Evolutionary conservation across 2,797 vertebrate species (phyloP).

Genomic region (Telmatherina bonti): DNA sequence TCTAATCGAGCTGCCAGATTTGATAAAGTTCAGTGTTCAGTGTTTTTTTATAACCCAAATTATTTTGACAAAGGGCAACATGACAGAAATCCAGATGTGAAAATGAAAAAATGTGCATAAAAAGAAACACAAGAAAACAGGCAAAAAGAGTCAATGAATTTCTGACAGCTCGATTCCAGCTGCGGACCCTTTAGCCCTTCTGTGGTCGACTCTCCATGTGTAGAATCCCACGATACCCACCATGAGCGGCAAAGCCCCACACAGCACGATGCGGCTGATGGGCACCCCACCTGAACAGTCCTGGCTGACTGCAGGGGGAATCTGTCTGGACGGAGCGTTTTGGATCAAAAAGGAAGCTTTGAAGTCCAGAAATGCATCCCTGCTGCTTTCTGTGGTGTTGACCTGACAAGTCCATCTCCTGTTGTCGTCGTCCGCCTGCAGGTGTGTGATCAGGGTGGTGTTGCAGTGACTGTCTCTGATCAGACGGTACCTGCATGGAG

Average conservation of each 20-base stretch:
- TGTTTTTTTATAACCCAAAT: no score
- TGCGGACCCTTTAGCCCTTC: slow-evolving; percentile 1
- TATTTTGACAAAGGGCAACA: no score
- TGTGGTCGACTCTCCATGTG: slow-evolving; percentile 6
- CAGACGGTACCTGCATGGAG: slow-evolving; percentile 23
- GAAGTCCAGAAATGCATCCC: slow-evolving; percentile 33
- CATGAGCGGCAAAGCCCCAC: slow-evolving; percentile 50
- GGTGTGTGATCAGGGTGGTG: slow-evolving; percentile 42
- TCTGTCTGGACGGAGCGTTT: rapidly evolving
- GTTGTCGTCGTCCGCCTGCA: slow-evolving; percentile 49
- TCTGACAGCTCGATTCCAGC: slow-evolving; percentile 21
- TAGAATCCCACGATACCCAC: slow-evolving; percentile 40
- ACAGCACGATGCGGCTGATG: slow-evolving; percentile 58
- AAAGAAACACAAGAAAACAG: no score
- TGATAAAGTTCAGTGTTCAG: no score
- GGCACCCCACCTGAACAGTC: slow-evolving; percentile 10
- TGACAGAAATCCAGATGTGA: no score
- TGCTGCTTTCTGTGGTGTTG: background rate
- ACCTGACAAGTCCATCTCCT: slow-evolving; percentile 62
- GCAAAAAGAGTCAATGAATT: background rate
- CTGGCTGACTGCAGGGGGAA: rapidly evolving
- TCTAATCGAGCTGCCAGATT: background rate
- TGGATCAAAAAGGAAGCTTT: slow-evolving; percentile 43
- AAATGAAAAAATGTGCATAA: no score
- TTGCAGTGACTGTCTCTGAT: slow-evolving; percentile 34